Evolutionary conservation across 2,797 vertebrate species (phyloP), one percentile per base, ranked within the genome.

Genomic region (Fratercula arctica): DNA sequence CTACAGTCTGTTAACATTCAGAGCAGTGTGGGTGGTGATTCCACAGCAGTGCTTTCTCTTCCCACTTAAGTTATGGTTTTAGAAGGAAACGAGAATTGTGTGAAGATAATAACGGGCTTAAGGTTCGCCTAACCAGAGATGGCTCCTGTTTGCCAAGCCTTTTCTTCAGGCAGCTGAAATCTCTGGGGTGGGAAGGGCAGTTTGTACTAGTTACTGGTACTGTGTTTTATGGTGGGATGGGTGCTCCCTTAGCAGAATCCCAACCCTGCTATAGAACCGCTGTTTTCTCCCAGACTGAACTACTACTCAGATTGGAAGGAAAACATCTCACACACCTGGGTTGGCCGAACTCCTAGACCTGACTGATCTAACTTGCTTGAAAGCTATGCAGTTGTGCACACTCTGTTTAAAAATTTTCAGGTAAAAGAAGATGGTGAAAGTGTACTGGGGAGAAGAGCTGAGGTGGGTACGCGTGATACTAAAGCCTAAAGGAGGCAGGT

Each of bases 361-460:
- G 90, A 83, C 92, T 93, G 86, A 94, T 85, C 91, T 95, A 74
- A 95, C 59, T 94, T 92, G 95, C 94, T 95, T 96, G 93, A 94
- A 96, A 97, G 96, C 96, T 93, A 88, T 86, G 91, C 91, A 95
- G 63, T 92, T 96, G 88, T 95, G 54, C 93, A 90, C 96, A 89
- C 87, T 97, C 94, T 98, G 92, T 96, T 96, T 93, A 96, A 95
- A 96, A 89, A 92, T 81, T 94, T 97, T 95, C 87, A 94, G 92
- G 85, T 95, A 72, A 87, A 91, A 95, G 96, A 97, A 96, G 96
- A 95, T 95, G 96, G 90, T 93, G 96, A 94, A 87, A 95, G 96
- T 97, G 76, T 97, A 89, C 93, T 96, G 96, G 96, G 96, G 83
- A 97, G 90, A 96, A 96, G 95, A 96, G 95, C 95, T 88, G 95